Percentiles rank a stretch among this genome's conserved stretches.
Evolutionary conservation across 2,113 vertebrate genomes (phyloP).

Genomic region (Lampris incognitus): DNA sequence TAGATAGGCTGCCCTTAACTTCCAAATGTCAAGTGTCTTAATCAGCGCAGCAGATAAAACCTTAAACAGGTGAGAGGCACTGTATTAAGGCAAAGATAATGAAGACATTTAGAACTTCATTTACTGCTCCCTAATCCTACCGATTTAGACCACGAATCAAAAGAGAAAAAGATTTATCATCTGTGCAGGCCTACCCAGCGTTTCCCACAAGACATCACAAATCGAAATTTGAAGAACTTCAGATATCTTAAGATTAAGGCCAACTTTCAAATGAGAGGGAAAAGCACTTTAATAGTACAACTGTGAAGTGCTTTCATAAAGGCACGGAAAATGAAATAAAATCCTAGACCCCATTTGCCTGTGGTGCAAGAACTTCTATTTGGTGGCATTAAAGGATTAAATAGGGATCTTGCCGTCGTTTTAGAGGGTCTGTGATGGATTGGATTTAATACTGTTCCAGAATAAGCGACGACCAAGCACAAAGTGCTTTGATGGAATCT

Average conservation of each 20-base stretch:
- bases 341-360: constrained; percentile 13
- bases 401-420: constrained; percentile 26
- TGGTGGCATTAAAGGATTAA: constrained; percentile 58
- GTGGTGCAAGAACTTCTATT: constrained; percentile 30
- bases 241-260: constrained; percentile 44
- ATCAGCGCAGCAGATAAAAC: constrained; percentile 17
- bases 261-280: constrained; percentile 34
- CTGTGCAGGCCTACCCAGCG: constrained; percentile 15
- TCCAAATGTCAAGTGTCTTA: constrained; percentile 21
- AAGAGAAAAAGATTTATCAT: constrained; percentile 3
- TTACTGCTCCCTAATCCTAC: constrained; percentile 19
- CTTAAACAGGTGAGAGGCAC: constrained; percentile 5
- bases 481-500: constrained; percentile 39
- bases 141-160: constrained; percentile 25
- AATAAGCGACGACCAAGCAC: constrained; percentile 18
- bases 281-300: constrained; percentile 40
- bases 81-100: constrained; percentile 28
- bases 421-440: constrained; percentile 37
- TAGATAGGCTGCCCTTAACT: constrained; percentile 10
- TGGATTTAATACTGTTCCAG: constrained; percentile 37
- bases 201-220: constrained; percentile 4
- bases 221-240: constrained; percentile 15
- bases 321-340: constrained; percentile 46
- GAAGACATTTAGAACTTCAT: constrained; percentile 17
- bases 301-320: constrained; percentile 49